These are phyloP conservation scores for Magallana nippona DNA, from an alignment of 2,888 invertebrate species.

Conservation along the genomic window DNA sequence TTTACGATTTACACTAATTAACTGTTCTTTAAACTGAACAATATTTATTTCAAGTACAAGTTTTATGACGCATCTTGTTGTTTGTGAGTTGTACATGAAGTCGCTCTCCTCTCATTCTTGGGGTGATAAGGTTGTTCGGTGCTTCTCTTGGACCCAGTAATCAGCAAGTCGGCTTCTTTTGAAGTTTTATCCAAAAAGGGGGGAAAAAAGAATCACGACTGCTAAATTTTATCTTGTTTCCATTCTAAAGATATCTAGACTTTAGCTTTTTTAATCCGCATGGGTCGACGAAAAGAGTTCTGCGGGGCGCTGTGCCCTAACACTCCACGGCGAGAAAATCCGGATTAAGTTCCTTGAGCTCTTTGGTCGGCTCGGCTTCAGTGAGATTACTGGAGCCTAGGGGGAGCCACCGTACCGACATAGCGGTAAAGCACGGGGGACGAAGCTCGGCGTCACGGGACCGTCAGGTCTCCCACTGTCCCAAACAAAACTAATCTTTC, in stretches of 20 bases:
- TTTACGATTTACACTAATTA: too few relatives aligned
- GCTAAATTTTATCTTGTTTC: constrained; percentile 25
- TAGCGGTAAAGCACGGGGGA: constrained; percentile 23
- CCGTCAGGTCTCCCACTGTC: background rate
- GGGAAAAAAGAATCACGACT: background rate
- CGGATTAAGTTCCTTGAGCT: constrained; percentile 19
- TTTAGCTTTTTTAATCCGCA: constrained; percentile 18
- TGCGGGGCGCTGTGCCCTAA: constrained; percentile 15
- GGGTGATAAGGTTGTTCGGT: constrained; percentile 9
- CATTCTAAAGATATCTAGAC: constrained; percentile 25
- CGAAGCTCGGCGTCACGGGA: background rate
- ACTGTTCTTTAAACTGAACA: too few relatives aligned
- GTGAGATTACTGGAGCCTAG: background rate
- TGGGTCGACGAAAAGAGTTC: background rate
- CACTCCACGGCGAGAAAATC: constrained; percentile 17
- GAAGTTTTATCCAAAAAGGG: background rate
- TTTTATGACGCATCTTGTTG: too few relatives aligned
- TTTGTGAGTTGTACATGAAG: background rate
- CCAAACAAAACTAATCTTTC: background rate
- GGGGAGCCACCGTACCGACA: background rate
- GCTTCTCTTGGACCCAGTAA: background rate
- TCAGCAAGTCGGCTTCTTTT: background rate
- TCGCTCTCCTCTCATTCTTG: background rate
- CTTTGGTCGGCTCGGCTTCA: constrained; percentile 19
- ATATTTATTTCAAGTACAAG: too few relatives aligned